Base-by-base conservation (phyloP, 2,888 invertebrate genomes). In the Pherbina coryleti region DNA sequence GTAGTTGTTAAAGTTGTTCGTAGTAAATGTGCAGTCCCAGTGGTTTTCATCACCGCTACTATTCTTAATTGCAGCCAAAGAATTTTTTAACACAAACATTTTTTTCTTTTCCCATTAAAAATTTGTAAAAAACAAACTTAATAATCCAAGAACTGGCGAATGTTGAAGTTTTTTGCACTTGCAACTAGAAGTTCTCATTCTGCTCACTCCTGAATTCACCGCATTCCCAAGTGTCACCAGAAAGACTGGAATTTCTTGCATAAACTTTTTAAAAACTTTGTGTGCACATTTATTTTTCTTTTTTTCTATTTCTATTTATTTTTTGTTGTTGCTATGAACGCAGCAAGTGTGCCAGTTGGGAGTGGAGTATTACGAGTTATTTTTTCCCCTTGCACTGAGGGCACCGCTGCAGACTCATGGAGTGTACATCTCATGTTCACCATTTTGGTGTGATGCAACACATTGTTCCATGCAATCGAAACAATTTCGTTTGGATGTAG, bases 271-370 rank as follows among this genome's bases (percentile, higher is more conserved):
- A 67, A 34, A 37, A 19, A n/a, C 19, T 34, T 34, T 19, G 9
- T 25, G n/a, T 31, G 25, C 31, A 5, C 31, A 28, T 14, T 34
- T 5, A 34, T 19, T 22, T 66, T 66, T 19, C 17, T 14, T 64
- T 25, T 66, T 14, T 34, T 34, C 34, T 34, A 66, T 19, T 28
- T 60, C 14, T 1, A 17, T 19, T 11, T 25, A 5, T 22, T 9
- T 9, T 28, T 60, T 7, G 7, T 60, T 28, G 25, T 11, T 28
- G 25, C 28, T 60, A 7, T 8, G n/a, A 14, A 28, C 28, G 25
- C 60, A 66, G 14, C 19, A 22, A 66, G 11, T 67, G 67, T 67
- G 67, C 44, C 67, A 67, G 31, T 67, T 67, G 66, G 37, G n/a
- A 66, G 17, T 19, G 25, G 37, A 37, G 44, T 44, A 44, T 44